phyloP scores from a whole-genome alignment of 2,113 vertebrate species.

The Psilopogon haemacephalus region DNA sequence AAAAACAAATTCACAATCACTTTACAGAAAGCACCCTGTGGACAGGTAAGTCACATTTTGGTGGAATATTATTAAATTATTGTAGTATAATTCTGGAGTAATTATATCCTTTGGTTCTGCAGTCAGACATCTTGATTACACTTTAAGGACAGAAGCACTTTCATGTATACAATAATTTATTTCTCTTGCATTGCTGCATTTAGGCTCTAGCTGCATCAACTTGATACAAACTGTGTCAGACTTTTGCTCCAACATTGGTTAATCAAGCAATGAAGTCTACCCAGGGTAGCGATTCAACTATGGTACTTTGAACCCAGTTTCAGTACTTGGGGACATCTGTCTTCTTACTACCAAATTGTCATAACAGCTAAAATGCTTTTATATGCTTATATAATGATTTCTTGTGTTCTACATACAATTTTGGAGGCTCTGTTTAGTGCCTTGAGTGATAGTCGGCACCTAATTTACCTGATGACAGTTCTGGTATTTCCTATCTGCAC shows the following conservation, averaged over 20 bases:
- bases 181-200: background rate
- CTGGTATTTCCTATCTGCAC: background rate
- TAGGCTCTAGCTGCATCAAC: background rate
- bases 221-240: background rate
- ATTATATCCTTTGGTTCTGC: background rate
- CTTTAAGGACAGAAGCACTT: background rate
- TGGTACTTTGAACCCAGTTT: background rate
- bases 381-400: background rate
- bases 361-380: background rate
- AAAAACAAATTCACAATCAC: conserved; percentile 89
- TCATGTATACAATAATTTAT: background rate
- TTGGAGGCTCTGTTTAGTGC: background rate
- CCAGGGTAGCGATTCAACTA: accelerated
- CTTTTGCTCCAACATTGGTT: background rate
- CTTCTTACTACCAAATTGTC: background rate
- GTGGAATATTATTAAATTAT: background rate
- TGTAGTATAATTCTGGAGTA: background rate
- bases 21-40: conserved; percentile 89
- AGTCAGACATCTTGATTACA: background rate
- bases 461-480: background rate
- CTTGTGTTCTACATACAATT: background rate
- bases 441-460: background rate
- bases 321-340: background rate
- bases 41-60: conserved; percentile 78
- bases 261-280: background rate